phyloP scores from a whole-genome alignment of 2,113 vertebrate species.

The Epinephelus cyanopodus region DNA sequence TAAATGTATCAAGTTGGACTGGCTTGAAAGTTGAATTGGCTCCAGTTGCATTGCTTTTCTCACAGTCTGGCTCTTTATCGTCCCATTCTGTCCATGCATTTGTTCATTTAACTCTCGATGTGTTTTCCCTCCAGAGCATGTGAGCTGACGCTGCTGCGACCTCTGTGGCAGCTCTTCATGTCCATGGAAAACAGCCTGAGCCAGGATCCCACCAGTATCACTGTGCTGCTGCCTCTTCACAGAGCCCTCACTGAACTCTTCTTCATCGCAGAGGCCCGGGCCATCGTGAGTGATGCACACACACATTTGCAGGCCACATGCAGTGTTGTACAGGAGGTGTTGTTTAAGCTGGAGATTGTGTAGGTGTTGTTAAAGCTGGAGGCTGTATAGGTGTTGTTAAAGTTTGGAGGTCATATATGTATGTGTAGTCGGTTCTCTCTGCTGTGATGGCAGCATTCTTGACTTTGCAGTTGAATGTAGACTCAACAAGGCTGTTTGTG shows the following conservation, averaged over 20 bases:
- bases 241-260: conserved; percentile 97
- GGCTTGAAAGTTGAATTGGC: background rate
- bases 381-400: too few relatives aligned
- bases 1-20: background rate
- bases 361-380: too few relatives aligned
- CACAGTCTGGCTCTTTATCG: background rate
- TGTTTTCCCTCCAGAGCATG: conserved; percentile 85
- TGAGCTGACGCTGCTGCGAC: conserved; percentile 92
- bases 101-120: conserved; percentile 3
- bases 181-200: conserved; percentile 90
- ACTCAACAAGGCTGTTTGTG: background rate
- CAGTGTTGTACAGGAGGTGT: background rate
- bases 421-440: background rate
- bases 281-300: conserved; percentile 86
- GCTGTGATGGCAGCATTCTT: conserved; percentile 20
- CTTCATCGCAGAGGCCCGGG: conserved; percentile 93
- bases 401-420: too few relatives aligned
- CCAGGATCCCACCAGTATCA: conserved; percentile 88
- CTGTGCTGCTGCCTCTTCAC: conserved; percentile 93
- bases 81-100: background rate
- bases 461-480: background rate
- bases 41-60: too few relatives aligned
- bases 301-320: background rate
- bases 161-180: conserved; percentile 95
- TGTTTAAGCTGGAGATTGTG: conserved; percentile 1